Evolutionary conservation across 1,140 invertebrate species (phyloP).

Genomic region (Aricia agestis): DNA sequence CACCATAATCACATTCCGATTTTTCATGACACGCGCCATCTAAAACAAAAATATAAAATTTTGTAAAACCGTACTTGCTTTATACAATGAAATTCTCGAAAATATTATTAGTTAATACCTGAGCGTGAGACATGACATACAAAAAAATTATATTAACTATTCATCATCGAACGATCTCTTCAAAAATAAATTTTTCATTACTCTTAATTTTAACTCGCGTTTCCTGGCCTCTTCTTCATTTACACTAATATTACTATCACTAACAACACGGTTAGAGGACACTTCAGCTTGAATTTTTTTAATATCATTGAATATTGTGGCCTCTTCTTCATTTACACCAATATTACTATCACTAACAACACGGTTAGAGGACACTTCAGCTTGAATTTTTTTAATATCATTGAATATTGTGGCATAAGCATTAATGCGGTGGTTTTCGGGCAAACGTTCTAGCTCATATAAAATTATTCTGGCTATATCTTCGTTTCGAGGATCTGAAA

Average conservation of each 20-base stretch:
- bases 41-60: no score
- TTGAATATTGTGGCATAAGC: background rate
- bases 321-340: background rate
- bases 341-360: background rate
- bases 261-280: background rate
- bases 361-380: background rate
- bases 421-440: background rate
- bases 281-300: background rate
- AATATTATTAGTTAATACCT: no score
- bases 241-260: background rate
- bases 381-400: constrained; percentile 2
- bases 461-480: background rate
- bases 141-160: no score
- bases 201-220: no score
- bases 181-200: no score
- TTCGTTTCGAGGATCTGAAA: background rate
- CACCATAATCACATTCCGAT: no score
- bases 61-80: no score
- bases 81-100: no score
- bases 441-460: background rate
- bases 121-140: no score
- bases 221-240: no score
- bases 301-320: constrained; percentile 1
- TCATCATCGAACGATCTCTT: no score
- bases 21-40: no score